phyloP scores from a whole-genome alignment of 2,797 vertebrate species.

The Galaxias olidus region DNA sequence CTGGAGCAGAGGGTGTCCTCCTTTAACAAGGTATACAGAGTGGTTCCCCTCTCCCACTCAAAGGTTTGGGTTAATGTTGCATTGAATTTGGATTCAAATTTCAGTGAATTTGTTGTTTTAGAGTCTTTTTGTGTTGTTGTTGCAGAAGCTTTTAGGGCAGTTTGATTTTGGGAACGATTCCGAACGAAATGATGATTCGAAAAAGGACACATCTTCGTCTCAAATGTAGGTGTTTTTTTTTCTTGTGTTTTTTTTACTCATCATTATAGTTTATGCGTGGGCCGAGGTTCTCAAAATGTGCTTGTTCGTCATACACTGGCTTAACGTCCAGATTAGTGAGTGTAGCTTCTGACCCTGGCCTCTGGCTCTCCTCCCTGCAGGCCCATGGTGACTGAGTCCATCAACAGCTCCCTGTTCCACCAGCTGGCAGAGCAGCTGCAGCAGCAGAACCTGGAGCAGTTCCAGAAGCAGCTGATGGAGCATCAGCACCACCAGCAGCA shows the following conservation, averaged over 20 bases:
- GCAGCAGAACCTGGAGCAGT: slow-evolving; percentile 96
- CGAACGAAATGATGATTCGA: slow-evolving; percentile 89
- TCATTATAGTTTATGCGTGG: too few species aligned
- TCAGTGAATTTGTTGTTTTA: neutral
- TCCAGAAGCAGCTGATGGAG: slow-evolving; percentile 94
- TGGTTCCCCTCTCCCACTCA: too few species aligned
- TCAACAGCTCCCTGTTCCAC: slow-evolving; percentile 97
- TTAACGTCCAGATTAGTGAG: slow-evolving; percentile 14
- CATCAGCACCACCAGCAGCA: slow-evolving; percentile 70
- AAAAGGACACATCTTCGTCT: slow-evolving; percentile 87
- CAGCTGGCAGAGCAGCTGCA: slow-evolving; percentile 97
- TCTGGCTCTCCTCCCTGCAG: slow-evolving; percentile 64
- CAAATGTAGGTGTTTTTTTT: too few species aligned
- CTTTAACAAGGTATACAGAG: slow-evolving; percentile 89
- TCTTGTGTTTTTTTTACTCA: too few species aligned
- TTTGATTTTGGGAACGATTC: slow-evolving; percentile 96
- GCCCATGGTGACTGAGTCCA: slow-evolving; percentile 91
- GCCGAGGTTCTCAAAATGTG: too few species aligned
- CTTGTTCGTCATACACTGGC: neutral
- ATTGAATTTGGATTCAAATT: neutral
- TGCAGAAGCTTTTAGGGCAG: slow-evolving; percentile 93
- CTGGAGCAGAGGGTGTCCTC: slow-evolving; percentile 94
- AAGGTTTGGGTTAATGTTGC: neutral
- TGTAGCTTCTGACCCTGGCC: slow-evolving; percentile 5
- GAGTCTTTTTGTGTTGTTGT: slow-evolving; percentile 17